phyloP scores from a whole-genome alignment of 37 sponge, comb jelly and placozoan species.

The Mnemiopsis leidyi region DNA sequence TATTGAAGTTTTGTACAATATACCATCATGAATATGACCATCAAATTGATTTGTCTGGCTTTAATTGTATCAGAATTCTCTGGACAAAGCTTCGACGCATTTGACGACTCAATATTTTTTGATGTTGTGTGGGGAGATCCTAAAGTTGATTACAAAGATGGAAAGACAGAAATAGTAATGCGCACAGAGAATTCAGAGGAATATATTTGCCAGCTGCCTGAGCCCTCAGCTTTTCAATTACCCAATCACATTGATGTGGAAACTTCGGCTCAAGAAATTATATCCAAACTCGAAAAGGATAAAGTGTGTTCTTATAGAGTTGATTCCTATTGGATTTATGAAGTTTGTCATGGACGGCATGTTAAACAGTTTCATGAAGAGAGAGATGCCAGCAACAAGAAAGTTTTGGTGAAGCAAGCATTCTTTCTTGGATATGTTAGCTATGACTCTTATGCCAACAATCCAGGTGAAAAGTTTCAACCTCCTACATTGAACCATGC shows the following conservation, averaged over 20 bases:
- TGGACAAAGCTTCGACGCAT: neutral
- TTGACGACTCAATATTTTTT: slow-evolving; percentile 35
- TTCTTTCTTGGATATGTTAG: slow-evolving; percentile 30
- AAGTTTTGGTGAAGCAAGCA: slow-evolving; percentile 24
- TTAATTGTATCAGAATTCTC: neutral
- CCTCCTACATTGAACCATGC: slow-evolving; percentile 44
- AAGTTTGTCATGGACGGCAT: slow-evolving; percentile 45
- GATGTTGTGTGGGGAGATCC: slow-evolving; percentile 65
- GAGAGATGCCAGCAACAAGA: slow-evolving; percentile 38
- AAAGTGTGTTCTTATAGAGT: slow-evolving; percentile 59
- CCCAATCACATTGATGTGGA: neutral
- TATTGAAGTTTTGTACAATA: slow-evolving; percentile 29
- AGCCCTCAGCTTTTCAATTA: neutral
- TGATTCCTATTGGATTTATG: slow-evolving; percentile 63
- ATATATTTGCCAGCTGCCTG: slow-evolving; percentile 59
- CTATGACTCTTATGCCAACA: neutral
- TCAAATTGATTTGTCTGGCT: neutral
- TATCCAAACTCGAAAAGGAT: neutral
- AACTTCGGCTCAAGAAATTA: slow-evolving; percentile 29
- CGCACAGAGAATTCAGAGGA: slow-evolving; percentile 50
- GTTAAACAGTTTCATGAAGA: slow-evolving; percentile 61
- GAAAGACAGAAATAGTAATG: slow-evolving; percentile 28
- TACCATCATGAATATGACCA: neutral
- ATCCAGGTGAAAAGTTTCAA: neutral
- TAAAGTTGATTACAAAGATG: slow-evolving; percentile 1